Base-by-base conservation (phyloP, 2,888 invertebrate species). In the Scaptomyza parva region DNA sequence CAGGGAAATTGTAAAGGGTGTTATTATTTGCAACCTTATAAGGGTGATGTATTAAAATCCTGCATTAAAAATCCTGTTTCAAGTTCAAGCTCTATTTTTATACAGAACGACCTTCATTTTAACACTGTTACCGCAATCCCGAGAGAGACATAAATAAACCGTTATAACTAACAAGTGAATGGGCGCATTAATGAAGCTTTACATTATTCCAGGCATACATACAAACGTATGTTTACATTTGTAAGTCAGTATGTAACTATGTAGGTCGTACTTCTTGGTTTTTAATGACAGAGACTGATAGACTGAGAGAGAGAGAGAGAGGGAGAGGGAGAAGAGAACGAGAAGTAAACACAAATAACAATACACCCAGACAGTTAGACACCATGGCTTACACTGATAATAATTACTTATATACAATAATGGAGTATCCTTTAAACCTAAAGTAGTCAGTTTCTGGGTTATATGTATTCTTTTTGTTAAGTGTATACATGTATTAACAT, bases 151-250 rank as follows among this genome's bases (percentile, higher is more conserved):
- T 50, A 11, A 63, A 54, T 47, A 22, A 63, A 28, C 78, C 47
- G 61, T 40, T 62, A 79, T 12, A 26, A 50, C 44, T 51, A 45
- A 45, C 30, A 45, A 50, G 51, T 65, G 48, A 82, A 66, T 78
- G 55, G 50, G 39, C 26, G 39, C 59, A 28, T 39, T 57, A 26
- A 41, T 51, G 28, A 39, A 26, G 28, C 22, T 54, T 26, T 28
- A 37, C 8, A 14, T n/a, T n/a, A n/a, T n/a, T n/a, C n/a, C n/a
- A n/a, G n/a, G 7, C 5, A 18, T 30, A 22, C 17, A 37, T 14
- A 14, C 18, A 9, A 12, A 12, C 14, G 24, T 41, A 14, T n/a
- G n/a, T 24, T 39, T n/a, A 60, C n/a, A 22, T 22, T 3, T 14
- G n/a, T n/a, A 48, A 20, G 33, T 22, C n/a, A 33, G 9, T 1